Evolutionary conservation across 1,140 invertebrate species (phyloP).

Genomic region (Anastrepha ludens): DNA sequence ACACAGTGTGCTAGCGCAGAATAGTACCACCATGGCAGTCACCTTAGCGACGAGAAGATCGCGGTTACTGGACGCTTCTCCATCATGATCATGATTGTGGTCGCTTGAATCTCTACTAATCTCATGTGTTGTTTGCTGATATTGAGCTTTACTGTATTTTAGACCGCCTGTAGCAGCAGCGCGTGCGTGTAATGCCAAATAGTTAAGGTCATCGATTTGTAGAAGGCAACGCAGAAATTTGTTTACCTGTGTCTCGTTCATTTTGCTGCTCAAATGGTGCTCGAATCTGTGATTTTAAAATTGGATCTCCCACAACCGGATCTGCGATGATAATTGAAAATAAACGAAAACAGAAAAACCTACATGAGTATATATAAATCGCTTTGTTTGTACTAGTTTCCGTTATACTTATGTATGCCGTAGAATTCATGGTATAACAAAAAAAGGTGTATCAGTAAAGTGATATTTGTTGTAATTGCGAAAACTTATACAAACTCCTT

Average conservation of each 20-base stretch:
- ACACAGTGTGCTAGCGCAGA: constrained; percentile 80
- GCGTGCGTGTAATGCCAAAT: constrained; percentile 8
- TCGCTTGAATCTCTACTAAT: background rate
- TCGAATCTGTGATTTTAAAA: too few relatives aligned
- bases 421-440: too few relatives aligned
- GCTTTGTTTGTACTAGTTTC: too few relatives aligned
- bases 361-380: too few relatives aligned
- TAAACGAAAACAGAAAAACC: too few relatives aligned
- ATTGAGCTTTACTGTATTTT: background rate
- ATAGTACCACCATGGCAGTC: constrained; percentile 83
- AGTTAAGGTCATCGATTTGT: background rate
- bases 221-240: background rate
- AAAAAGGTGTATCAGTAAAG: too few relatives aligned
- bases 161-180: background rate
- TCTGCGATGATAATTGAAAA: too few relatives aligned
- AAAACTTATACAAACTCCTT: too few relatives aligned
- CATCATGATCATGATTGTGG: constrained; percentile 63
- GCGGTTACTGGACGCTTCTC: constrained; percentile 64
- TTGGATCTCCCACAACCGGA: too few relatives aligned
- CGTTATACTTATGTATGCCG: too few relatives aligned
- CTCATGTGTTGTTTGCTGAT: background rate
- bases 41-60: constrained; percentile 79
- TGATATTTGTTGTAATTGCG: too few relatives aligned
- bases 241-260: background rate
- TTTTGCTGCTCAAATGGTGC: background rate